These are phyloP conservation scores for Pristionchus exspectatus DNA, from an alignment of 2,888 invertebrate genomes.

Conservation along the genomic window DNA sequence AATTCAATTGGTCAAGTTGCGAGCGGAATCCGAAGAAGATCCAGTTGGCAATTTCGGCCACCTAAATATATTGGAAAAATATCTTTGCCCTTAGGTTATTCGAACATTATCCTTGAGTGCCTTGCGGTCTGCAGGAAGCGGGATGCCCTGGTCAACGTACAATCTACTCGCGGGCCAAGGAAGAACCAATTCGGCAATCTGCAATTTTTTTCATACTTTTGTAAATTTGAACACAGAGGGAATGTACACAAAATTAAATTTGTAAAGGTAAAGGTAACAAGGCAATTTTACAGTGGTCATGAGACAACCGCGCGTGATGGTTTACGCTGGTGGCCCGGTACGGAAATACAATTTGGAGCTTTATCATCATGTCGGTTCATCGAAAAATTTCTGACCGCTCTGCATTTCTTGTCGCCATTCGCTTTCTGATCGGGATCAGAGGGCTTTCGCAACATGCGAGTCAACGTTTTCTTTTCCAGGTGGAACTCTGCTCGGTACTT, in stretches of 20 bases:
- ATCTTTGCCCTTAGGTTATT: too few species aligned
- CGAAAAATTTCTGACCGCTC: background rate
- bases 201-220: background rate
- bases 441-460: slow-evolving; percentile 28
- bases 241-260: too few species aligned
- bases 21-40: slow-evolving; percentile 67
- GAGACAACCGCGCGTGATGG: too few species aligned
- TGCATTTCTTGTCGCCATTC: background rate
- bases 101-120: slow-evolving; percentile 64
- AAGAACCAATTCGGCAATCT: background rate
- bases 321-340: too few species aligned
- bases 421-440: background rate
- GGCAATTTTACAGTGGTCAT: too few species aligned
- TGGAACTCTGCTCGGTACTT: background rate
- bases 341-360: too few species aligned
- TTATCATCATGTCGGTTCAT: background rate
- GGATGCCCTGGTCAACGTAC: slow-evolving; percentile 71
- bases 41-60: slow-evolving; percentile 15
- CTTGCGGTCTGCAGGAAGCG: slow-evolving; percentile 57
- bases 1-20: slow-evolving; percentile 74
- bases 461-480: slow-evolving; percentile 1
- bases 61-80: background rate
- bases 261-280: too few species aligned
- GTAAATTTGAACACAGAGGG: too few species aligned
- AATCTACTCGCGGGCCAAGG: slow-evolving; percentile 72